Percentiles rank a stretch among this genome's conserved stretches.
Conservation (phyloP, 2,888 invertebrate genomes). For the Noctua pronuba region DNA sequence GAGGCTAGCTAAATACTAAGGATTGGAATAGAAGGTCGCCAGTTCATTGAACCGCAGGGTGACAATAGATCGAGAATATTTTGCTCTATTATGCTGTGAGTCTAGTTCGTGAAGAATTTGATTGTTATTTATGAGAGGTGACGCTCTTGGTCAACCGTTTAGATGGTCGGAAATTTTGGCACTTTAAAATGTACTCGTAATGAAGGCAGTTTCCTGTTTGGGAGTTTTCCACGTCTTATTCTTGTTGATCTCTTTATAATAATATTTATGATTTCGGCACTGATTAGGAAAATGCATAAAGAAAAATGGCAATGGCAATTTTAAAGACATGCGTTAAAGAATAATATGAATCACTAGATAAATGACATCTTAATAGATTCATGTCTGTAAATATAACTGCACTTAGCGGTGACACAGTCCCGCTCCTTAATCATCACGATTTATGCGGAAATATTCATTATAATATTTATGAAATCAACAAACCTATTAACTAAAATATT, state of each 20-base stretch:
- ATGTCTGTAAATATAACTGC: background rate
- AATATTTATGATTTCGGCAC: background rate
- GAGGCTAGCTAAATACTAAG: slow-evolving; percentile 16
- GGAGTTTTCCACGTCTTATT: background rate
- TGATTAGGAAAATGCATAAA: background rate
- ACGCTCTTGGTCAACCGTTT: slow-evolving; percentile 8
- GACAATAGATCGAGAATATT: slow-evolving; percentile 22
- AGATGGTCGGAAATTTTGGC: slow-evolving; percentile 16
- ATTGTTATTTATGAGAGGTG: slow-evolving; percentile 44
- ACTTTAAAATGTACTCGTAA: slow-evolving; percentile 1
- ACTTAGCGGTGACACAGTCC: slow-evolving; percentile 10
- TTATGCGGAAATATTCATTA: background rate
- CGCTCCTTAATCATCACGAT: background rate
- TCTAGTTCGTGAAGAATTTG: slow-evolving; percentile 26
- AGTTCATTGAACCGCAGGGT: slow-evolving; percentile 44
- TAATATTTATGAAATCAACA: background rate
- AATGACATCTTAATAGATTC: background rate
- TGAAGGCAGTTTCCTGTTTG: background rate
- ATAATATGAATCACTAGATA: slow-evolving; percentile 3
- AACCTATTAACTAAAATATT: slow-evolving; percentile 16
- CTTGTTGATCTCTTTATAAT: background rate
- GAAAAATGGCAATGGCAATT: too few relatives aligned
- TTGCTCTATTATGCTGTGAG: slow-evolving; percentile 13
- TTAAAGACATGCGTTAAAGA: background rate
- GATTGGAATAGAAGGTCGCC: slow-evolving; percentile 41